These are phyloP conservation scores for Sebastes goodei DNA, from an alignment of 2,797 vertebrate species.

Conservation along the genomic window DNA sequence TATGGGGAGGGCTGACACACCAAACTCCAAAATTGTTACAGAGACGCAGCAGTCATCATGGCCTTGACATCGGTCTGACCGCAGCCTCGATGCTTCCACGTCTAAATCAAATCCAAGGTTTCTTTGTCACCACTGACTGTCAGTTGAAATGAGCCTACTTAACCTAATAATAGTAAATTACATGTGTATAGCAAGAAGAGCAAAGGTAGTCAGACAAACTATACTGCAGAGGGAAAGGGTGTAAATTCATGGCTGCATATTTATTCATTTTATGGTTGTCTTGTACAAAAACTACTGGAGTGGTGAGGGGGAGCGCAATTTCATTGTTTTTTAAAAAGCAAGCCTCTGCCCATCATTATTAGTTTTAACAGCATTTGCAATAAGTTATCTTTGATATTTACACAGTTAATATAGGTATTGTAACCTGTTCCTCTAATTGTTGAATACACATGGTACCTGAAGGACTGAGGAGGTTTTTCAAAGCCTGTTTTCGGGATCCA, in stretches of 20 bases:
- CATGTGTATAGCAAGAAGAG: neutral
- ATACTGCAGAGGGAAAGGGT: neutral
- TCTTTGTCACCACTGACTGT: conserved; percentile 34
- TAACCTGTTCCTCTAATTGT: neutral
- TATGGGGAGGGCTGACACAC: neutral
- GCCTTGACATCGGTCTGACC: conserved; percentile 36
- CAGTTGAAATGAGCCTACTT: conserved; percentile 30
- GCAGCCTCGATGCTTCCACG: conserved; percentile 50
- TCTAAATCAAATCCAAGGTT: conserved; percentile 79
- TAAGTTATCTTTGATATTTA: neutral
- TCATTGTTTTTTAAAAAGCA: neutral
- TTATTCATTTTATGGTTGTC: neutral
- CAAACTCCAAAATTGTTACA: conserved; percentile 4
- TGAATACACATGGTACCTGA: neutral
- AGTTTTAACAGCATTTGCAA: neutral
- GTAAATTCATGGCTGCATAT: neutral
- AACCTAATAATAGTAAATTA: conserved; percentile 44
- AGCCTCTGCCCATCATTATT: neutral
- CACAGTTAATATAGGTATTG: neutral
- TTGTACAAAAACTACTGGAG: neutral
- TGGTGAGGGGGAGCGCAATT: accelerated
- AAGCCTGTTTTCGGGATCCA: neutral
- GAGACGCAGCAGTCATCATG: neutral
- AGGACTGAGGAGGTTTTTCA: neutral
- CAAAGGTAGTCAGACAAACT: neutral